phyloP scores from a whole-genome alignment of 2,888 invertebrate genomes.

The Zygothrica quintamaculata region DNA sequence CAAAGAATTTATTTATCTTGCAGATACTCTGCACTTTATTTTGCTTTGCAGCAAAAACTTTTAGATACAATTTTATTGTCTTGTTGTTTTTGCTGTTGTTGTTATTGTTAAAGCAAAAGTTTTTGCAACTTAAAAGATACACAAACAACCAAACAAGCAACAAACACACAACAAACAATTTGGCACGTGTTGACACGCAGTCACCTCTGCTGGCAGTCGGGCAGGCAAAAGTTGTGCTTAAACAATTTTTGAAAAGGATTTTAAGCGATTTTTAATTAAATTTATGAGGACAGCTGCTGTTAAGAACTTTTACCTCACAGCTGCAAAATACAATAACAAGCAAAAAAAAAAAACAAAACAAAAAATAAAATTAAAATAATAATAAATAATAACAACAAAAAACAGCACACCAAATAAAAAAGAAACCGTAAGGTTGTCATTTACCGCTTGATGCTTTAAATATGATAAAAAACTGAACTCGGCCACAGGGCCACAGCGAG shows the following conservation, averaged over 20 bases:
- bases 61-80: slow-evolving; percentile 35
- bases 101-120: slow-evolving; percentile 34
- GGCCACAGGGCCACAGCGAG: slow-evolving; percentile 43
- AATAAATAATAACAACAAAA: neutral
- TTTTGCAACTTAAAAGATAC: slow-evolving; percentile 39
- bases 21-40: slow-evolving; percentile 62
- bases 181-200: slow-evolving; percentile 76
- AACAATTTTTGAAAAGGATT: slow-evolving; percentile 65
- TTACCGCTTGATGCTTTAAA: slow-evolving; percentile 50
- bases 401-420: slow-evolving; percentile 1
- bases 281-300: slow-evolving; percentile 72
- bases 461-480: slow-evolving; percentile 34
- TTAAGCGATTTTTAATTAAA: slow-evolving; percentile 77
- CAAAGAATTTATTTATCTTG: slow-evolving; percentile 57
- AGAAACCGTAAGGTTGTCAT: slow-evolving; percentile 40
- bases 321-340: slow-evolving; percentile 32
- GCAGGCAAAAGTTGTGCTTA: slow-evolving; percentile 39
- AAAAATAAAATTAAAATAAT: neutral
- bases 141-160: slow-evolving; percentile 33
- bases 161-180: slow-evolving; percentile 36
- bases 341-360: slow-evolving; percentile 9
- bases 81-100: slow-evolving; percentile 38
- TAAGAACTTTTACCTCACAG: slow-evolving; percentile 41
- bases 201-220: slow-evolving; percentile 57
- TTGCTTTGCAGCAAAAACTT: slow-evolving; percentile 50